A percentile compares a stretch with the other conserved stretches of the same genome.
These are phyloP conservation scores for Augochlora pura DNA, from an alignment of 1,140 invertebrate genomes.

Conservation along the genomic window DNA sequence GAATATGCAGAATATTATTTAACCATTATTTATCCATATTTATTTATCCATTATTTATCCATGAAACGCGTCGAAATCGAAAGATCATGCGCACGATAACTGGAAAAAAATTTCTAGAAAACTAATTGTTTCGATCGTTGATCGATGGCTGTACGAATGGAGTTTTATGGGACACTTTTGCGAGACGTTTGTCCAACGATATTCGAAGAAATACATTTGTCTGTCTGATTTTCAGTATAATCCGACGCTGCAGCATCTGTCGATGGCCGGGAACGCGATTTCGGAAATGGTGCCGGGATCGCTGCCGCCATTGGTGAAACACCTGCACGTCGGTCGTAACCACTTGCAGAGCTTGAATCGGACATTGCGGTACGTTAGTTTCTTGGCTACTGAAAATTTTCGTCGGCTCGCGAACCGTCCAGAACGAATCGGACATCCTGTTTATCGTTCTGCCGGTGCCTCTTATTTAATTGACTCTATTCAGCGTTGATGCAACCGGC, in stretches of 20 bases:
- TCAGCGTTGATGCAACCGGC: slow-evolving; percentile 34
- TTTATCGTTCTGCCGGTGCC: slow-evolving; percentile 45
- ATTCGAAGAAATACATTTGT: not conserved
- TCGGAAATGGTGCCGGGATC: slow-evolving; percentile 84
- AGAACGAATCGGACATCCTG: slow-evolving; percentile 47
- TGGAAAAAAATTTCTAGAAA: too few relatives aligned
- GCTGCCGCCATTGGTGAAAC: slow-evolving; percentile 83
- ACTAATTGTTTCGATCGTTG: too few relatives aligned
- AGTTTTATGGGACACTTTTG: too few relatives aligned
- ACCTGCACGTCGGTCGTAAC: slow-evolving; percentile 87
- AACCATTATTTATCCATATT: too few relatives aligned
- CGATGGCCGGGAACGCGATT: slow-evolving; percentile 87
- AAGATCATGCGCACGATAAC: too few relatives aligned
- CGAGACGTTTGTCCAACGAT: too few relatives aligned
- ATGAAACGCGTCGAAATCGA: too few relatives aligned
- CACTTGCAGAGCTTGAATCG: slow-evolving; percentile 86
- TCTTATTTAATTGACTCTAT: slow-evolving; percentile 53
- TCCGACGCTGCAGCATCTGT: slow-evolving; percentile 84
- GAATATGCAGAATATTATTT: too few relatives aligned
- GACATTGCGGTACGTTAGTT: slow-evolving; percentile 69
- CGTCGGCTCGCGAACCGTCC: not conserved
- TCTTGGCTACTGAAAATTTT: slow-evolving; percentile 22
- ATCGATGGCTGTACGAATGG: too few relatives aligned
- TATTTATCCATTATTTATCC: too few relatives aligned
- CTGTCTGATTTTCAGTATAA: slow-evolving; percentile 82